Conservation (phyloP, 2,888 invertebrate species). For the Apamea crenata region DNA sequence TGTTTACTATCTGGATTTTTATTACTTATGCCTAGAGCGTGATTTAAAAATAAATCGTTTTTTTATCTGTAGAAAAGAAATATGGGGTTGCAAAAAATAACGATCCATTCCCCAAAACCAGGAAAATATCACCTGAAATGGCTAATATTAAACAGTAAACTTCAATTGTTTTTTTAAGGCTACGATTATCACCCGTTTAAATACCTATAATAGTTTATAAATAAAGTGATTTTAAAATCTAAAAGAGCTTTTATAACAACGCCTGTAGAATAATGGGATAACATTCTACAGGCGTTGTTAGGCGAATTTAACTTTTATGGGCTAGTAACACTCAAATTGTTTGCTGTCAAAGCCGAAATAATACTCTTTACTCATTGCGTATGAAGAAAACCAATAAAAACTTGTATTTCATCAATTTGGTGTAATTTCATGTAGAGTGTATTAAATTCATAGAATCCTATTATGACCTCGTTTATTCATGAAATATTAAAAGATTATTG, state of each 20-base stretch:
- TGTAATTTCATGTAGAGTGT: conserved; percentile 56
- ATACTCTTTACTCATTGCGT: conserved; percentile 58
- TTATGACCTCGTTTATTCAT: conserved; percentile 61
- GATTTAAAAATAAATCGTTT: not conserved
- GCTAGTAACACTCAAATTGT: conserved; percentile 53
- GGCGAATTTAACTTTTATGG: not conserved
- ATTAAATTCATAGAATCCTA: conserved; percentile 51
- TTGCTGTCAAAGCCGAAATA: conserved; percentile 64
- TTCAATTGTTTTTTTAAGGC: not conserved
- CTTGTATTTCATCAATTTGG: conserved; percentile 58
- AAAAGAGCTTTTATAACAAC: not conserved
- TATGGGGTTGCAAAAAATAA: not conserved
- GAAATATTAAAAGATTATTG: conserved; percentile 54
- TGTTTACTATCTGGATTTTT: not conserved
- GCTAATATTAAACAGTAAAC: not conserved
- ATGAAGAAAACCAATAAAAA: conserved; percentile 65
- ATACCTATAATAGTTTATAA: not conserved
- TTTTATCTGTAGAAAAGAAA: not conserved
- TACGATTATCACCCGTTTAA: not conserved
- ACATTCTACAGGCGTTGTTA: no score
- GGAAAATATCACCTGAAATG: not conserved
- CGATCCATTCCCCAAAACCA: not conserved
- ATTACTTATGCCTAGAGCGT: not conserved
- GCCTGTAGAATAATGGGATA: not conserved
- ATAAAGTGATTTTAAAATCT: not conserved